Percentiles rank a stretch among this genome's conserved stretches.
Conservation (phyloP, 2,888 invertebrate genomes). For the Cheilosia grossa region DNA sequence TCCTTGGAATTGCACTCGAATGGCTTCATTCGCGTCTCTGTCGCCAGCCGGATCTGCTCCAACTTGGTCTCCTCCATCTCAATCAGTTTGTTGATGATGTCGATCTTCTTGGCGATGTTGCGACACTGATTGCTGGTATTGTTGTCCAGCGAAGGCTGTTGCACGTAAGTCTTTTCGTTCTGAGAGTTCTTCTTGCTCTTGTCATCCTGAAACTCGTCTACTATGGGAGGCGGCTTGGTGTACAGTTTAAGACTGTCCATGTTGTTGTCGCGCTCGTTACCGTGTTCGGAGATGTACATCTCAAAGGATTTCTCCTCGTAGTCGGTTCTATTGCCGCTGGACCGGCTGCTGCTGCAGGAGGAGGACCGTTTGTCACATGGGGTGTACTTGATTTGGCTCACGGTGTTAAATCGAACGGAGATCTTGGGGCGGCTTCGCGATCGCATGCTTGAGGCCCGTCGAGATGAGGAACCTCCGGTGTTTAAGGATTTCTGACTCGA, state of each 20-base stretch:
- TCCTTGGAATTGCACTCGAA: constrained; percentile 86
- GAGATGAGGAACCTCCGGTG: constrained; percentile 85
- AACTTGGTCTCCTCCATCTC: constrained; percentile 88
- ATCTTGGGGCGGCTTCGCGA: constrained; percentile 84
- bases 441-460: constrained; percentile 87
- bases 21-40: constrained; percentile 87
- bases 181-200: constrained; percentile 82
- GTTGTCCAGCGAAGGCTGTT: constrained; percentile 72
- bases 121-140: constrained; percentile 81
- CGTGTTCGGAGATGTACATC: constrained; percentile 86
- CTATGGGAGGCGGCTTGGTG: constrained; percentile 82
- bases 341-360: constrained; percentile 68
- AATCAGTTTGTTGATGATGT: constrained; percentile 88
- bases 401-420: constrained; percentile 82
- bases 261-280: constrained; percentile 86
- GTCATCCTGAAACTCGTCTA: constrained; percentile 81
- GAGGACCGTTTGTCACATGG: constrained; percentile 79
- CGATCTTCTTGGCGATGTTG: constrained; percentile 87
- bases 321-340: constrained; percentile 66
- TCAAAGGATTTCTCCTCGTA: constrained; percentile 84
- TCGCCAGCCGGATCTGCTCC: constrained; percentile 86
- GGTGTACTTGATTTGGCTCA: constrained; percentile 82
- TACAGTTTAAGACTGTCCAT: constrained; percentile 86
- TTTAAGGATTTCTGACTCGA: constrained; percentile 79
- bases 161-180: constrained; percentile 77